Conservation (phyloP, 2,113 vertebrate species). For the Phaethon lepturus region DNA sequence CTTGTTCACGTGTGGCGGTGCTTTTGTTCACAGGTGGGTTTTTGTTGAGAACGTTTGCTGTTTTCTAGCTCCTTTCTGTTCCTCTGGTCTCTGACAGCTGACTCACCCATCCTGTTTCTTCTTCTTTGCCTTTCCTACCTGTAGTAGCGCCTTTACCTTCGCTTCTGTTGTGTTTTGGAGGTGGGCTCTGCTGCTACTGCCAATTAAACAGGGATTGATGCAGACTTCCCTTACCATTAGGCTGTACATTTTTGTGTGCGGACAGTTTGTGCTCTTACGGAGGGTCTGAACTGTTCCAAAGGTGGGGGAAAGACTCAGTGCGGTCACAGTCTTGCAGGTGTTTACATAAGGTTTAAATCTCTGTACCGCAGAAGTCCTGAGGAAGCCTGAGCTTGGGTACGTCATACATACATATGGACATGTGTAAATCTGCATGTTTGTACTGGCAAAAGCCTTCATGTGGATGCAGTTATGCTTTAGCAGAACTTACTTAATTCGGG, state of each 20-base stretch:
- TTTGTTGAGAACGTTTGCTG: not conserved
- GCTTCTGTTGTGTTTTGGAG: not conserved
- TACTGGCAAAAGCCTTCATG: not conserved
- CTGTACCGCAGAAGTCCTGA: not conserved
- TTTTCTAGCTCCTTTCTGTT: not conserved
- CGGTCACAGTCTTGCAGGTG: fast-evolving
- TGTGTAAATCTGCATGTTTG: fast-evolving
- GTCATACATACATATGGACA: not conserved
- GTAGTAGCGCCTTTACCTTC: fast-evolving
- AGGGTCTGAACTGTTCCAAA: not conserved
- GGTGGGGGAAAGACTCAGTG: not conserved
- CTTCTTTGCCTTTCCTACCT: not conserved
- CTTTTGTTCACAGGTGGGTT: not conserved
- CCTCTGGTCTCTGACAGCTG: not conserved
- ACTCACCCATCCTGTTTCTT: not conserved
- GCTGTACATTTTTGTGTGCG: fast-evolving
- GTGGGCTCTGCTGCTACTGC: not conserved
- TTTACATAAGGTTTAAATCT: not conserved
- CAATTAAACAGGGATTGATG: not conserved
- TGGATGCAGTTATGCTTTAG: not conserved
- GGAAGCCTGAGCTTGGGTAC: too few species aligned
- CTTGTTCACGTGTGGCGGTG: fast-evolving
- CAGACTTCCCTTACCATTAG: not conserved
- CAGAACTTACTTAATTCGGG: not conserved
- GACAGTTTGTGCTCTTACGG: not conserved